Base-by-base conservation (phyloP, 2,888 invertebrate genomes). In the Lithophane leautieri region DNA sequence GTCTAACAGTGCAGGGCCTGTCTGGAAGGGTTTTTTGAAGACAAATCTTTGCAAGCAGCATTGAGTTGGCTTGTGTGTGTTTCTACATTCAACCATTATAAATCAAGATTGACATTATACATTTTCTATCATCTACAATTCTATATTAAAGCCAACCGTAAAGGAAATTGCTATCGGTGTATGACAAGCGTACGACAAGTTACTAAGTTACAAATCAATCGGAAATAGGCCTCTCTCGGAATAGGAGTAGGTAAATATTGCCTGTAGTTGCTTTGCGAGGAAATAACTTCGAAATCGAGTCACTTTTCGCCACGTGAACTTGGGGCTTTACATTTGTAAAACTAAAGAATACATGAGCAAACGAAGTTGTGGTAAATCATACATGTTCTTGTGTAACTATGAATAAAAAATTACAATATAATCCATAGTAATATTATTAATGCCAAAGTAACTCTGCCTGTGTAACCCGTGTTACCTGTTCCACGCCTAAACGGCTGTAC, bases 121-220 rank as follows among this genome's bases (percentile, higher is more conserved):
- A 60, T 69, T n/a, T 44, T n/a, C 34, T 69, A 44, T n/a, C 2
- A 25, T 40, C 60, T 61, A 52, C n/a, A 58, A 28, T 28, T 58
- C 0, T n/a, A n/a, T n/a, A n/a, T n/a, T n/a, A n/a, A n/a, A 44
- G 12, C 12, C 4, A 22, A 50, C 22, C 28, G 8, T 25, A 60
- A 28, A 73, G 25, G 56, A 73, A 58, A 58, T 73, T 28, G 28
- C 56, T 73, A 47, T 47, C 40, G 14, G 22, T 56, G 11, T 56
- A 58, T 68, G 75, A 76, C n/a, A 75, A 76, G 76, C 75, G 76
- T 76, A 14, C 54, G 75, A 76, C 76, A 62, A 54, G 54, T 70
- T 58, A 25, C 42, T 47, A 58, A 54, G 66, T 76, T 16, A 63
- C 47, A 47, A 42, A 76, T 56, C 69, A 50, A 69, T 70, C 40